Percentiles rank a stretch among this genome's conserved stretches.
phyloP scores from a whole-genome alignment of 1,140 invertebrate species.

The Globodera ellingtonae region DNA sequence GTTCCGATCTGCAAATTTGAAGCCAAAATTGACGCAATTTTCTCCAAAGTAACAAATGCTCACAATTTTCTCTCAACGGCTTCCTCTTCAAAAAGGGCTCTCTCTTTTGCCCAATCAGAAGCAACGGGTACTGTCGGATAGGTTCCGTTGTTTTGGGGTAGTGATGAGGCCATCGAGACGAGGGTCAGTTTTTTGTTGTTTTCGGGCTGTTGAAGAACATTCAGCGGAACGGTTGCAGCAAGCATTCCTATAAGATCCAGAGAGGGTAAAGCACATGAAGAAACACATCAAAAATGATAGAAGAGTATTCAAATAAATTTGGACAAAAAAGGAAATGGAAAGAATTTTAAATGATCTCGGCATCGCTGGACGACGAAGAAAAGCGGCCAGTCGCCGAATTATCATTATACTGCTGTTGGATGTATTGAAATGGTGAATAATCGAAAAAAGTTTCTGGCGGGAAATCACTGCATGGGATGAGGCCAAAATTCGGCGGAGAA shows the following conservation, averaged over 20 bases:
- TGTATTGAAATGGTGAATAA: background rate
- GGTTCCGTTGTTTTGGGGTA: background rate
- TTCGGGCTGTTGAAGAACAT: background rate
- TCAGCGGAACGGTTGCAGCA: background rate
- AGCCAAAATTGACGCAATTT: too few relatives aligned
- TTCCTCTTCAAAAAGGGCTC: background rate
- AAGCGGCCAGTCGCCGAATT: background rate
- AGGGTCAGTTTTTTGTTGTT: background rate
- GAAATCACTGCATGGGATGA: background rate
- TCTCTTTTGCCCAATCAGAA: background rate
- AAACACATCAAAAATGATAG: background rate
- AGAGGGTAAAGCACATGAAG: background rate
- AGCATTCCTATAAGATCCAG: background rate
- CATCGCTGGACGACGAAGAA: conserved; percentile 29
- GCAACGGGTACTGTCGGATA: background rate
- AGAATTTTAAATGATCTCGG: conserved; percentile 21
- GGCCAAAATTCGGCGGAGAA: background rate
- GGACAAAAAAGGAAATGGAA: background rate
- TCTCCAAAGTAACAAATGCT: background rate
- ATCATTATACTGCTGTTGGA: background rate
- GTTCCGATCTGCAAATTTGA: background rate
- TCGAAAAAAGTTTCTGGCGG: background rate
- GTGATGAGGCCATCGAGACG: background rate
- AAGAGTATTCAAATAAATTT: background rate
- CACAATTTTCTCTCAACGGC: background rate